Evolutionary conservation across 1,140 invertebrate genomes (phyloP), one percentile per base, ranked within the genome.

Genomic region (Tetragonula clypearis): DNA sequence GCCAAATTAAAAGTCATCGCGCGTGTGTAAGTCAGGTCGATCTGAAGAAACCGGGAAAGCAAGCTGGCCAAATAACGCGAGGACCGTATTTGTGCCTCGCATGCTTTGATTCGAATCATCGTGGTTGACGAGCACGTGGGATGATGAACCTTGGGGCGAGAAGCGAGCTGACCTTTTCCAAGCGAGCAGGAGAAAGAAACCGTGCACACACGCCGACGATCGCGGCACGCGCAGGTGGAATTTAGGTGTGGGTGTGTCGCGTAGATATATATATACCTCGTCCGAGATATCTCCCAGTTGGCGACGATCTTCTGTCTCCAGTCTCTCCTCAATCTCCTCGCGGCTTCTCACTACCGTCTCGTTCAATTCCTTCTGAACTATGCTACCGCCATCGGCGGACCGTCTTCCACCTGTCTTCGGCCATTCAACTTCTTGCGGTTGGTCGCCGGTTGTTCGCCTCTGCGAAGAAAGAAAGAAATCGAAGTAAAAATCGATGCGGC

Each of bases 201-300:
- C 79, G 75, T 30, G 79, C 41, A 17, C 62, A 96, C 96, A 69
- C 30, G 19, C 30, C 69, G 26, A 26, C 49, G 65, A 30, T 75
- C 65, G 72, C 65, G 85, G 82, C 87, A 89, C 79, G 85, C 86
- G 78, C 89, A 90, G 88, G 86, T 90, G 86, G 88, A 90, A 90
- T 90, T 90, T 49, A 90, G 80, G 30, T 80, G 86, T 81, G 83
- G 77, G 83, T 86, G 86, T 86, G 83, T 87, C 89, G 60, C 82
- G 68, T 77, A 77, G 41, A 79, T 86, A 87, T 92, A 79, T 86
- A 87, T 92, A 98, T 62, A 62, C 98, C 95, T 98, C 96, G 92
- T 98, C 97, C 26, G 97, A 97, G 88, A 98, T 97, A 91, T 98
- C 97, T 23, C 98, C 97, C 71, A 97, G 94, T 92, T 98, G 97